phyloP scores from a whole-genome alignment of 2,888 invertebrate species.

The Melanargia galathea region DNA sequence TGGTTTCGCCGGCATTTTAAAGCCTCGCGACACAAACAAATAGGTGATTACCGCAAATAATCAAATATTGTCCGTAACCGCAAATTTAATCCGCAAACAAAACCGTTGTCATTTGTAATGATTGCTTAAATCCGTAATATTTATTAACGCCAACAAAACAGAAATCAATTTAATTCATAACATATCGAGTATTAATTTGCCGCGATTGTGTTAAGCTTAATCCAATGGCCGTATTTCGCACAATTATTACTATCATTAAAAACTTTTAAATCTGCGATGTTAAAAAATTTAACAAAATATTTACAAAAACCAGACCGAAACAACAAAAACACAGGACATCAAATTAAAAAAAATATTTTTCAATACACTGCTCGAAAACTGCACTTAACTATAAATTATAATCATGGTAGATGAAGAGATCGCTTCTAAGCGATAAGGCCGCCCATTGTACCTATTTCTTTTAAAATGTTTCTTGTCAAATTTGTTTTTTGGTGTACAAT shows the following conservation, averaged over 20 bases:
- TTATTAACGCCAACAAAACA: constrained; percentile 26
- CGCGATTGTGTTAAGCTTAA: constrained; percentile 5
- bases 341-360: no score
- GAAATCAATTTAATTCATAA: constrained; percentile 26
- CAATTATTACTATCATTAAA: background rate
- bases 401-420: no score
- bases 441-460: no score
- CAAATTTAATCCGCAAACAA: constrained; percentile 36
- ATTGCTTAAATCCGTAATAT: constrained; percentile 33
- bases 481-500: no score
- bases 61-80: constrained; percentile 35
- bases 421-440: no score
- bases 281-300: no score
- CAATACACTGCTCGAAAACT: no score
- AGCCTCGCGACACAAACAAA: constrained; percentile 15
- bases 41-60: constrained; percentile 32
- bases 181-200: constrained; percentile 24
- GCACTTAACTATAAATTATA: no score
- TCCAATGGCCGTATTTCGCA: background rate
- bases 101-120: constrained; percentile 34
- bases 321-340: no score
- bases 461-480: no score
- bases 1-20: constrained; percentile 13
- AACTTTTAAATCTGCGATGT: no score
- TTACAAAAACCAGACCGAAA: no score